These are phyloP conservation scores for Hermetia illucens DNA, from an alignment of 1,140 invertebrate genomes.

Conservation along the genomic window DNA sequence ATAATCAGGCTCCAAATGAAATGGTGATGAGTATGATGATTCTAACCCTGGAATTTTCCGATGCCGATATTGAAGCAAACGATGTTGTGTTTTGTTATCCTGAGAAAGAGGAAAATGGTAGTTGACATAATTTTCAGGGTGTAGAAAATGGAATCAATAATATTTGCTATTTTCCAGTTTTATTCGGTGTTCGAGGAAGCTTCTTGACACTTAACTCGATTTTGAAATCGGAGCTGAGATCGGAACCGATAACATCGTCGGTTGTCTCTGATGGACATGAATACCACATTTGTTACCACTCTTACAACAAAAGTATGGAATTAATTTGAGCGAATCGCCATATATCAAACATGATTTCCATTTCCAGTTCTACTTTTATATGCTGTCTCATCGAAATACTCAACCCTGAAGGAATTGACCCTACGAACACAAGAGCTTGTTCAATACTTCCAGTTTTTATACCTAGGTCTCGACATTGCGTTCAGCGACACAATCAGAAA, in stretches of 20 bases:
- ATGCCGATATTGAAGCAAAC: background rate
- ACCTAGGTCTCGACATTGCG: background rate
- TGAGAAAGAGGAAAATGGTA: slow-evolving; percentile 1
- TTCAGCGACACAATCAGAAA: background rate
- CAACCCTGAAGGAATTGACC: background rate
- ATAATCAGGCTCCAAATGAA: background rate
- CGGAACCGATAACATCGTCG: background rate
- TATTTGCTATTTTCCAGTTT: background rate
- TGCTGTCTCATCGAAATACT: background rate
- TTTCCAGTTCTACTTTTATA: background rate
- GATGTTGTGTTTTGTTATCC: slow-evolving; percentile 5
- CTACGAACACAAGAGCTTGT: background rate
- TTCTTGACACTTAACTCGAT: slow-evolving; percentile 1
- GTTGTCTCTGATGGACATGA: background rate
- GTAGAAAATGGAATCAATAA: too few relatives aligned
- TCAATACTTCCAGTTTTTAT: background rate
- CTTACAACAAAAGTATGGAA: background rate
- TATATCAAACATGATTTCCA: too few relatives aligned
- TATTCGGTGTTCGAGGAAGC: background rate
- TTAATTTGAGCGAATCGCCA: too few relatives aligned
- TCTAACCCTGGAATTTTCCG: background rate
- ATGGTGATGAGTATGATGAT: background rate
- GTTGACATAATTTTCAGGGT: too few relatives aligned
- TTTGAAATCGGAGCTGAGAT: background rate
- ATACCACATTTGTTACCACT: background rate